Base-by-base conservation (phyloP, 2,888 invertebrate species). In the Drosophila koepferae region DNA sequence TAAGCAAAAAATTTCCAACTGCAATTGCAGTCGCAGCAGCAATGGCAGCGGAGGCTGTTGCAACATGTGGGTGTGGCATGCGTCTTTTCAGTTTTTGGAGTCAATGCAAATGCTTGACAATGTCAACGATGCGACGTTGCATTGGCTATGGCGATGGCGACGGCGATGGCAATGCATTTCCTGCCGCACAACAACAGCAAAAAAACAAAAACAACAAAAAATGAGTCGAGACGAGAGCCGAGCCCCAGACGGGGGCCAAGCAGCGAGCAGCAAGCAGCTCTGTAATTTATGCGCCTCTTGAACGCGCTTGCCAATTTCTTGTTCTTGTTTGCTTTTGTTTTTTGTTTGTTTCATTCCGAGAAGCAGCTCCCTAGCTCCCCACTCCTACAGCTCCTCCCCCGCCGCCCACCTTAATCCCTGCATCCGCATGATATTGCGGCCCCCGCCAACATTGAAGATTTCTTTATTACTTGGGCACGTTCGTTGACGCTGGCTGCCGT, bases 401-500 rank as follows among this genome's bases (percentile, higher is more conserved):
- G 10, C 51, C 65, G 40, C 14, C 55, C 55, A 46, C 43, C 18
- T 63, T 65, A 72, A 74, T 74, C 78, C 74, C 67, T 67, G 78
- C 79, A 73, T 69, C 71, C 80, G 72, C 73, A 58, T 66, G 72
- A 69, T 48, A 71, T 53, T 74, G 67, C 77, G 76, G 78, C 81
- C 81, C 79, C 80, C 82, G 86, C 80, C 64, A 70, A 67, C 78
- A 77, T 72, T 78, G 82, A 74, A 78, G 89, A 85, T 87, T 89
- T 89, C 89, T 88, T 88, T 87, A 87, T 89, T 85, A 89, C 89
- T 89, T 90, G 81, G 84, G 86, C 84, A 81, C 84, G 81, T 82
- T 83, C 82, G 72, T 69, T 80, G 72, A 63, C 71, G 23, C 23
- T 60, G 66, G 23, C 23, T 60, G 66, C 48, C 41, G 43, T 41